Base-by-base conservation (phyloP, 2,888 invertebrate genomes). In the Nebria brevicollis region DNA sequence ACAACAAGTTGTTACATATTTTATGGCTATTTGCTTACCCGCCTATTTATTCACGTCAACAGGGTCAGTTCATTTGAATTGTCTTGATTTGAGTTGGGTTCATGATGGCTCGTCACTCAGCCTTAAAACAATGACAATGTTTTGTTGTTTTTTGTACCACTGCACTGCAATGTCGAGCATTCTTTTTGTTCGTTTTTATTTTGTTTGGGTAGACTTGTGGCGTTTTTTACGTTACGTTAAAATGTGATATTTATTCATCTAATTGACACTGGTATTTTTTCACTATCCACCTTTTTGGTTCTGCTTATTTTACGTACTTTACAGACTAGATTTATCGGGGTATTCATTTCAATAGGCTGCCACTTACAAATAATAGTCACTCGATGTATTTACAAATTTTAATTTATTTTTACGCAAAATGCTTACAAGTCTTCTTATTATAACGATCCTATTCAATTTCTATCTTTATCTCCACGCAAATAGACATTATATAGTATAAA, bases 1-100 rank as follows among this genome's bases (percentile, higher is more conserved):
- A 70, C 79, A 79, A 75, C 79, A 75, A 75, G 75, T 75, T 26
- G 75, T 75, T 25, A 79, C 79, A 20, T 79, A 79, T 70, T 74
- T 79, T 43, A 54, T 79, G 54, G 75, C 75, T 15, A 64, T 66
- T 75, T 79, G 74, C 41, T 43, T 79, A 34, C 75, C 79, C 7
- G 68, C 72, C 64, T 75, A 75, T 43, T 75, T 79, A 25, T 79
- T 79, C 68, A 79, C 79, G 10, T 75, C 75, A 15, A 75, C 54
- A 54, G 65, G 75, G 75, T 78, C 43, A 54, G 77, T 77, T 54
- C 26, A 70, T 70, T 70, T 70, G 70, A 70, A 26, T 68, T 26
- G 68, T 25, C 68, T 25, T 26, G 70, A 54, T 54, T 54, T 54
- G 54, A 54, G 54, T 54, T 54, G 54, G 54, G 54, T 54, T 54